These are phyloP conservation scores for Camponotus vicinus DNA, from an alignment of 1,140 invertebrate genomes.

Conservation along the genomic window DNA sequence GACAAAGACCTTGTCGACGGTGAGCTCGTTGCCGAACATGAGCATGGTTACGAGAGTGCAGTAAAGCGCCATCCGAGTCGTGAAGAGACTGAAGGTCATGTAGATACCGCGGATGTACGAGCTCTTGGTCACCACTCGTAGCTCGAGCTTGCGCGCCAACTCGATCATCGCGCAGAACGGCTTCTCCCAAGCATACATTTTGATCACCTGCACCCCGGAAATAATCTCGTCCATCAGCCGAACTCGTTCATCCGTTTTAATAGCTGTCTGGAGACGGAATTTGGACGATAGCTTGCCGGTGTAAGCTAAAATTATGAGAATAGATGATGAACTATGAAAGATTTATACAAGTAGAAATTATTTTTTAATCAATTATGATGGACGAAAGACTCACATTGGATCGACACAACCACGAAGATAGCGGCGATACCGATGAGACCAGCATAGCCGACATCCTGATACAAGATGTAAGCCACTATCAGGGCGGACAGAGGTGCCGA, in stretches of 20 bases:
- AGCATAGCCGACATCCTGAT: constrained; percentile 88
- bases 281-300: constrained; percentile 90
- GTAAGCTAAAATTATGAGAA: constrained; percentile 85
- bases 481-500: constrained; percentile 89
- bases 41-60: constrained; percentile 88
- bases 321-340: background rate
- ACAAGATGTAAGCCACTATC: constrained; percentile 89
- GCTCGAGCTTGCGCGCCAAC: constrained; percentile 88
- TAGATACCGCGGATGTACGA: constrained; percentile 91
- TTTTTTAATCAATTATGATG: background rate
- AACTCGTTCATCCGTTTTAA: constrained; percentile 91
- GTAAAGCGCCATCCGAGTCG: constrained; percentile 89
- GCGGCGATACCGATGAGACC: constrained; percentile 90
- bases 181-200: constrained; percentile 94
- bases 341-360: too few relatives aligned
- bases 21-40: constrained; percentile 86
- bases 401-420: constrained; percentile 90
- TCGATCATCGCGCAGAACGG: constrained; percentile 89
- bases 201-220: constrained; percentile 91
- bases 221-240: constrained; percentile 93
- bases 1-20: constrained; percentile 89
- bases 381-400: constrained; percentile 88
- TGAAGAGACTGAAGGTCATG: constrained; percentile 91
- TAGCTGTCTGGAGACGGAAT: constrained; percentile 88
- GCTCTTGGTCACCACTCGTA: constrained; percentile 88